Evolutionary conservation across 2,888 invertebrate species (phyloP), one percentile per base, ranked within the genome.

Genomic region (Dione vanillae): DNA sequence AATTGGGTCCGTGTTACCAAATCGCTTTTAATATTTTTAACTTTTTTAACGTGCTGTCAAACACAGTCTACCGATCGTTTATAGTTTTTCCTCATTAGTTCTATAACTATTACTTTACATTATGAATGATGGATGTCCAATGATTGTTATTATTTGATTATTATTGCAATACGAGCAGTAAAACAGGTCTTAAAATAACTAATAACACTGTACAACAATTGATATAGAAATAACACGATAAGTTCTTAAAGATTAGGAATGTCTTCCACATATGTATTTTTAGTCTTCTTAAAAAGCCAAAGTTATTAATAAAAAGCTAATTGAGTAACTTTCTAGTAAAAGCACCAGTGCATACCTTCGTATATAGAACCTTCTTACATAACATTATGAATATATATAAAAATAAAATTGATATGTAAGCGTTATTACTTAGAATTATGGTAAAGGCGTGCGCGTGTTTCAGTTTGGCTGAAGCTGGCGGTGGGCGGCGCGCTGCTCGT

Each of bases 401-500:
- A 59, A 16, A 41, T 59, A 1, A 54, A 9, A n/a, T 52, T 35
- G 7, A 52, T 35, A 35, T 14, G 14, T n/a, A 61, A 37, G 37
- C 43, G 68, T 70, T 68, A 58, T 73, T 70, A 73, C 67, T 71
- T 70, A 52, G 70, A 71, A 68, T 71, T 70, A 67, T 70, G 67
- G 72, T 72, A 65, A 72, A 69, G 67, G 49, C 69, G 65, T 59
- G 70, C 85, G 88, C 86, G 87, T 90, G 95, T 96, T 97, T 88
- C 96, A 97, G 97, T 97, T 95, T 96, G 96, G 92, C 95, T 97
- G 94, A 97, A 97, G 94, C 94, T 97, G 94, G 95, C 95, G 90
- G 96, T 97, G 91, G 97, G 97, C 89, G 95, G 96, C 89, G 96
- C 97, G 85, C 95, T 97, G 88, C 95, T 97, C 92, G 94, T 96